Evolutionary conservation across 2,113 vertebrate genomes (phyloP).

Genomic region (Tiliqua scincoides): DNA sequence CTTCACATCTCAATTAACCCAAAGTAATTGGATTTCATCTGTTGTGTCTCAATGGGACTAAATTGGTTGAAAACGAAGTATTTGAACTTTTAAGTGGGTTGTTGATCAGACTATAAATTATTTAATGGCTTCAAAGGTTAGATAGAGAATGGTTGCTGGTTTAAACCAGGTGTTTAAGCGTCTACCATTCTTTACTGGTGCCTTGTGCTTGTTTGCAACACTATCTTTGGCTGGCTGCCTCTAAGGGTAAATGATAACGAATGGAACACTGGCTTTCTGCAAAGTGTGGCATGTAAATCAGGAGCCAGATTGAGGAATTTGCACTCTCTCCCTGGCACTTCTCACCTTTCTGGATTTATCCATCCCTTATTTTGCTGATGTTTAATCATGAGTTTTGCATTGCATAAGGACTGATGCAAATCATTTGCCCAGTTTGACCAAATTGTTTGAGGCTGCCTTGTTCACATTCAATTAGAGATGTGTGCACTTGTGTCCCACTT

Average conservation of each 20-base stretch:
- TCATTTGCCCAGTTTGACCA: too few relatives aligned
- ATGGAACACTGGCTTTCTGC: background rate
- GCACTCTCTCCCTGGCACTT: background rate
- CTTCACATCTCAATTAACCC: conserved; percentile 18
- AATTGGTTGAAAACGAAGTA: conserved; percentile 27
- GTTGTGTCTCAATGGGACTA: background rate
- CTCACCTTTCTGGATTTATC: background rate
- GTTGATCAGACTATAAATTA: conserved; percentile 10
- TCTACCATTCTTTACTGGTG: background rate
- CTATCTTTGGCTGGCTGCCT: background rate
- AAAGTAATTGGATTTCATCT: conserved; percentile 27
- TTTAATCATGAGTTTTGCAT: background rate
- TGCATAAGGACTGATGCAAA: background rate
- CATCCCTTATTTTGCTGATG: too few relatives aligned
- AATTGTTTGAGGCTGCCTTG: too few relatives aligned
- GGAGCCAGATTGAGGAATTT: background rate
- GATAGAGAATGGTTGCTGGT: background rate
- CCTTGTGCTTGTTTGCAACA: background rate
- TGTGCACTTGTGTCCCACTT: too few relatives aligned
- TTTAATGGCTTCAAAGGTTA: conserved; percentile 2
- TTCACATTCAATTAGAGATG: too few relatives aligned
- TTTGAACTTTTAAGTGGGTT: conserved; percentile 9
- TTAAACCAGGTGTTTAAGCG: background rate
- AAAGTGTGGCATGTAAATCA: background rate
- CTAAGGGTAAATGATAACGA: background rate